phyloP scores from a whole-genome alignment of 2,888 invertebrate species.

The Synergus itoensis region DNA sequence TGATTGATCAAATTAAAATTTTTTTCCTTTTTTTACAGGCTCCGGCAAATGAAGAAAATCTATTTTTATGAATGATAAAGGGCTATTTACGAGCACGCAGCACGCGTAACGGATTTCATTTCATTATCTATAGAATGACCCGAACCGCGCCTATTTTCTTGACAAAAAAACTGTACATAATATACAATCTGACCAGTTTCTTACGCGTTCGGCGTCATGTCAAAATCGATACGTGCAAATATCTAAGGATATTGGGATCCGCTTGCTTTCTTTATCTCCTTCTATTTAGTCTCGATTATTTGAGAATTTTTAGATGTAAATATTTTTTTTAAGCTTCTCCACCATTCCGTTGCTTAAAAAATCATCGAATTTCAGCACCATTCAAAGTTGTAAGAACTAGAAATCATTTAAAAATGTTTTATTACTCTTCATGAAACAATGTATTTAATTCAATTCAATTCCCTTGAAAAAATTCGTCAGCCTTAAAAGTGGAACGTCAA shows the following conservation, averaged over 20 bases:
- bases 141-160: conserved; percentile 14
- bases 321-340: too few relatives aligned
- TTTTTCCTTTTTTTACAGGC: background rate
- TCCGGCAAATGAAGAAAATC: background rate
- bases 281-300: too few relatives aligned
- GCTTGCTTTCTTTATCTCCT: background rate
- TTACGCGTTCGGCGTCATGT: conserved; percentile 10
- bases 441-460: too few relatives aligned
- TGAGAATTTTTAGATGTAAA: too few relatives aligned
- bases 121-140: conserved; percentile 11
- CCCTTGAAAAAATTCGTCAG: too few relatives aligned
- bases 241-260: background rate
- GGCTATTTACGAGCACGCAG: background rate
- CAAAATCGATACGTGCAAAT: conserved; percentile 4
- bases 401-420: too few relatives aligned
- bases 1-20: background rate
- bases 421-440: too few relatives aligned
- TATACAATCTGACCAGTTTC: background rate
- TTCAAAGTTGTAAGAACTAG: too few relatives aligned
- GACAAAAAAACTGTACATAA: background rate
- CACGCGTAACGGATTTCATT: conserved; percentile 8
- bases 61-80: background rate
- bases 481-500: too few relatives aligned
- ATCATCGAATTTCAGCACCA: too few relatives aligned
- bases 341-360: too few relatives aligned